Evolutionary conservation across 2,888 invertebrate genomes (phyloP).

Genomic region (Caenorhabditis auriculariae): DNA sequence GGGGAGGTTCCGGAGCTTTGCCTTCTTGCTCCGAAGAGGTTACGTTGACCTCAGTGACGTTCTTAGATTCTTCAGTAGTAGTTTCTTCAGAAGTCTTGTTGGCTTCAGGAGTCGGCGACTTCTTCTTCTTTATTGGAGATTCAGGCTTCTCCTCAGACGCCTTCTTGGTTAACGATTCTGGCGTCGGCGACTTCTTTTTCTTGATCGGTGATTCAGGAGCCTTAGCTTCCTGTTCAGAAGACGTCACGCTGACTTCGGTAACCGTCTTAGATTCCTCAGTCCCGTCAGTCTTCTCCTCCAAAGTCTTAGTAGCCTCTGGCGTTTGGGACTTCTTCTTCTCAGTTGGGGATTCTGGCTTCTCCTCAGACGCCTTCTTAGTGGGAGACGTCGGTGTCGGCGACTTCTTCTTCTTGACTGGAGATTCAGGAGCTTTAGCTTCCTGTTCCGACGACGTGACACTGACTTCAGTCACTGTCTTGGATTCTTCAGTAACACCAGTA

Average conservation of each 20-base stretch:
- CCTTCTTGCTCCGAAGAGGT: no score
- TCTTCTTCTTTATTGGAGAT: conserved; percentile 14
- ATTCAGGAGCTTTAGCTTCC: no score
- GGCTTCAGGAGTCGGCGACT: no score
- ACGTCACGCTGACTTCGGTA: no score
- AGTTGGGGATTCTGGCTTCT: conserved; percentile 3
- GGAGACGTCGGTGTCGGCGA: no score
- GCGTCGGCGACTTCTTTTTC: conserved; percentile 12
- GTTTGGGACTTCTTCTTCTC: conserved; percentile 5
- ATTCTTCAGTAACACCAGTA: conserved; percentile 4
- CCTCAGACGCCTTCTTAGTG: conserved; percentile 3
- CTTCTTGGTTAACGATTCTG: neutral
- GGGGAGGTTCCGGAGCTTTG: neutral
- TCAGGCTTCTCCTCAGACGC: neutral
- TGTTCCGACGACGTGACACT: no score
- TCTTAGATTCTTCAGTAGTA: neutral
- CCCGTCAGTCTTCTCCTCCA: no score
- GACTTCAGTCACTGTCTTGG: neutral
- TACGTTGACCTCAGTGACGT: neutral
- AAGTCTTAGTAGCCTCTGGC: no score
- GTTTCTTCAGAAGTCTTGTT: neutral
- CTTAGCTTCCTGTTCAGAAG: conserved; percentile 7
- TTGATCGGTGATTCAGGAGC: conserved; percentile 4
- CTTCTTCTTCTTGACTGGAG: conserved; percentile 20
- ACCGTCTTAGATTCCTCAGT: no score